phyloP scores from a whole-genome alignment of 2,113 vertebrate species.

The Epinephelus fuscoguttatus region DNA sequence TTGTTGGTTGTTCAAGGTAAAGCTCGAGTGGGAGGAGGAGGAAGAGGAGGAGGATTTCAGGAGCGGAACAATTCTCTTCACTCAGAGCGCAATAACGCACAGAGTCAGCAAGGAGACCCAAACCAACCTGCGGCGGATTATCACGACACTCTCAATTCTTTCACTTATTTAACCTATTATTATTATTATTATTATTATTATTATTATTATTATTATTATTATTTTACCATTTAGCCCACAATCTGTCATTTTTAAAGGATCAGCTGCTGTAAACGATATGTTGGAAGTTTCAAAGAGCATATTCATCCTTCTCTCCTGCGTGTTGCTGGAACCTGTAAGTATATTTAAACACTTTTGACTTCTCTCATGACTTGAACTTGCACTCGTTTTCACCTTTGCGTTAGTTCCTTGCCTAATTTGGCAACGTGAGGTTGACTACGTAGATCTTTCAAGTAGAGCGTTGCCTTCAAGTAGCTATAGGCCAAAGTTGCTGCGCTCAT shows the following conservation, averaged over 20 bases:
- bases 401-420: not conserved
- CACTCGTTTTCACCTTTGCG: not conserved
- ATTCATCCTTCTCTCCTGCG: slow-evolving; percentile 51
- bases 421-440: not conserved
- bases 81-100: slow-evolving; percentile 50
- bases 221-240: not conserved
- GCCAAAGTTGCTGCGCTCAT: not conserved
- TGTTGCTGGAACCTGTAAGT: slow-evolving; percentile 72
- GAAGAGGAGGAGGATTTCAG: slow-evolving; percentile 22
- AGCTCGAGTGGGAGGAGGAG: slow-evolving; percentile 11
- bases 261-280: slow-evolving; percentile 38
- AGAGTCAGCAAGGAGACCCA: not conserved
- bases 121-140: slow-evolving; percentile 24
- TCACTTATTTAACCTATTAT: not conserved
- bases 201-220: too few species aligned
- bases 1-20: slow-evolving; percentile 57
- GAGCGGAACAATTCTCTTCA: slow-evolving; percentile 21
- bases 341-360: slow-evolving; percentile 16
- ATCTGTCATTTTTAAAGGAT: not conserved
- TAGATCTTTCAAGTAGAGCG: not conserved
- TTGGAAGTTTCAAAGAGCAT: slow-evolving; percentile 22
- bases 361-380: slow-evolving; percentile 22
- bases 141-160: not conserved
- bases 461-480: too few species aligned
- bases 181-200: too few species aligned